Evolutionary conservation across 2,888 invertebrate species (phyloP).

Genomic region (Leucoptera coffeella): DNA sequence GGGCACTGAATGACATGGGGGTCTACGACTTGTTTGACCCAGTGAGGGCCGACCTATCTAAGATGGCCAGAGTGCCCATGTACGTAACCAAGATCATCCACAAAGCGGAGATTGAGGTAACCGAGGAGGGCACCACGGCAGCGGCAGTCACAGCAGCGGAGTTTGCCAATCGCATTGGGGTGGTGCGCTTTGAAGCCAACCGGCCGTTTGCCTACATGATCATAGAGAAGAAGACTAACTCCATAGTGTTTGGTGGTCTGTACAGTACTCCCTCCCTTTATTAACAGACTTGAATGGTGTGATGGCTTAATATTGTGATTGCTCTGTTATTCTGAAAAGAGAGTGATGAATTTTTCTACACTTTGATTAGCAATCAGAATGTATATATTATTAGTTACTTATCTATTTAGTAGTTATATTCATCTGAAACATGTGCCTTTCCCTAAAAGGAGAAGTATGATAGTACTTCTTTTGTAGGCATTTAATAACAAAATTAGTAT

Average conservation of each 20-base stretch:
- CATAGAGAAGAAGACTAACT: constrained; percentile 52
- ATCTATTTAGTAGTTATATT: too few species aligned
- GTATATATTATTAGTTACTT: too few species aligned
- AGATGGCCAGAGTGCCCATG: constrained; percentile 42
- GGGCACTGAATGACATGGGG: constrained; percentile 29
- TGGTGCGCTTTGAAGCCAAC: constrained; percentile 56
- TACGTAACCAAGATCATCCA: constrained; percentile 59
- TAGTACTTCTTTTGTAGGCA: too few species aligned
- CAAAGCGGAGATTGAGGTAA: constrained; percentile 66
- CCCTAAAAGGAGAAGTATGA: too few species aligned
- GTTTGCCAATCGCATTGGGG: constrained; percentile 45
- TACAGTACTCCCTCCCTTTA: constrained; percentile 26
- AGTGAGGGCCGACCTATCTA: constrained; percentile 16
- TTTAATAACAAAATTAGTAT: too few species aligned
- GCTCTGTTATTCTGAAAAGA: too few species aligned
- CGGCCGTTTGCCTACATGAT: constrained; percentile 63
- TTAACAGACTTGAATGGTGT: too few species aligned
- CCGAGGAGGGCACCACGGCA: constrained; percentile 67
- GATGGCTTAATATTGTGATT: too few species aligned
- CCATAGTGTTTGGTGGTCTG: constrained; percentile 36
- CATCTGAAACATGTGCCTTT: too few species aligned
- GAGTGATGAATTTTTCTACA: too few species aligned
- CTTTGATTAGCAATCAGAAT: too few species aligned
- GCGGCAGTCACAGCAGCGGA: constrained; percentile 50
- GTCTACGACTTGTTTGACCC: constrained; percentile 57